Evolutionary conservation across 2,888 invertebrate species (phyloP), one percentile per base, ranked within the genome.

Genomic region (Acrobasis suavella): DNA sequence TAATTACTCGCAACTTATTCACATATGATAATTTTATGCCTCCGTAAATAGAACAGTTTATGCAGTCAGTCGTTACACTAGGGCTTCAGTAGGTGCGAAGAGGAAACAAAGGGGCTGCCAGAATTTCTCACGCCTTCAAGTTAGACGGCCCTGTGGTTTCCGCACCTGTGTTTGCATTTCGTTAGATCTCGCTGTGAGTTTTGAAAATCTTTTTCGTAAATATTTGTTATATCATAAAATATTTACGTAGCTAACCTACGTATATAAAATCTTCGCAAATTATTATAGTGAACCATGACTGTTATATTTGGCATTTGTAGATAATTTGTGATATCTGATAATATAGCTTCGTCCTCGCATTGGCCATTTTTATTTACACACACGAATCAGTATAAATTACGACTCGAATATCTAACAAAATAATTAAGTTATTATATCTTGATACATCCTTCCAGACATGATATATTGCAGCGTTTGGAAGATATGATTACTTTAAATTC

Each of bases 91-190:
- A 76, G 75, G 79, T 78, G 82, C 72, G 80, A 82, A 81, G 69
- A 70, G 74, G 67, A 70, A 74, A 82, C 79, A 80, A 77, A 75
- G 69, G 55, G 50, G 17, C 37, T 77, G 80, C 82, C 80, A 81
- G 74, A 82, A 81, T 79, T 81, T 89, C 80, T 80, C 82, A 83
- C 85, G 78, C 74, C 75, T 76, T 75, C 70, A 72, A 76, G 76
- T 82, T 78, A 65, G 63, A 59, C 37, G 77, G 77, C 75, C 69
- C 65, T 65, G 64, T 65, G n/a, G 72, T 68, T 72, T 70, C 70
- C 67, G 72, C 86, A 85, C 83, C 84, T 88, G 83, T 84, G 78
- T 86, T 83, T 84, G 76, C 76, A 71, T 78, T 85, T 82, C 73
- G 76, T 82, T 82, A 78, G 73, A 54, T 49, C 14, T 51, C 42